Evolutionary conservation across 2,113 vertebrate species (phyloP), one percentile per base, ranked within the genome.

Genomic region (Crotophaga sulcirostris): DNA sequence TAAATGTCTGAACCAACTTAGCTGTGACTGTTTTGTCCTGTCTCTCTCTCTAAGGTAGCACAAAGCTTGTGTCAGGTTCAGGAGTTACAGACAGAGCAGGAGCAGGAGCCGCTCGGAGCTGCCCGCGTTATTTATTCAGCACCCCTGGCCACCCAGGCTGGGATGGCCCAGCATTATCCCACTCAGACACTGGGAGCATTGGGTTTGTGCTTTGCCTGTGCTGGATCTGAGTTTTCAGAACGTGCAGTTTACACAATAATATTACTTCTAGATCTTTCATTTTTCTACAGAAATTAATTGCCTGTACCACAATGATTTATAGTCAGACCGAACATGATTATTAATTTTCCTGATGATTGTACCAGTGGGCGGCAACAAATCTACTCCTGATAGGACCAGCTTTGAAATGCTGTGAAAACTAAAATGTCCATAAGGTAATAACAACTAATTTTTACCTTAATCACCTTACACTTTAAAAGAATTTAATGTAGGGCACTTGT

Each of bases 291-390:
- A 98, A 99, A 99, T 99, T 99, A 99, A 99, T 99, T 99, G 98
- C 98, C 98, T 98, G 98, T 98, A 99, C 98, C 98, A 85, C 98
- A 98, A 98, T 99, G 98, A 99, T 99, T 99, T 99, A 99, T 99
- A 98, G 98, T 98, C 97, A 98, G 97, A 97, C 98, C 97, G 98
- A 98, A 98, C 98, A 98, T 99, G 98, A 99, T 99, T 99, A 99
- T 99, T 99, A 98, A 99, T 99, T 99, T 99, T 99, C 98, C 98
- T 98, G 98, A 98, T 99, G 98, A 99, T 99, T 99, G 98, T 99
- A 98, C 98, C 98, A 98, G 98, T 99, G 98, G 99, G 99, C 98
- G 95, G 98, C 97, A 98, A 98, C 98, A 98, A 97, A 98, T 98
- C 97, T 97, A 96, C 97, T 98, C 97, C 94, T 98, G 98, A 98